phyloP scores from a whole-genome alignment of 2,113 vertebrate species.

The Xiphorhynchus elegans region DNA sequence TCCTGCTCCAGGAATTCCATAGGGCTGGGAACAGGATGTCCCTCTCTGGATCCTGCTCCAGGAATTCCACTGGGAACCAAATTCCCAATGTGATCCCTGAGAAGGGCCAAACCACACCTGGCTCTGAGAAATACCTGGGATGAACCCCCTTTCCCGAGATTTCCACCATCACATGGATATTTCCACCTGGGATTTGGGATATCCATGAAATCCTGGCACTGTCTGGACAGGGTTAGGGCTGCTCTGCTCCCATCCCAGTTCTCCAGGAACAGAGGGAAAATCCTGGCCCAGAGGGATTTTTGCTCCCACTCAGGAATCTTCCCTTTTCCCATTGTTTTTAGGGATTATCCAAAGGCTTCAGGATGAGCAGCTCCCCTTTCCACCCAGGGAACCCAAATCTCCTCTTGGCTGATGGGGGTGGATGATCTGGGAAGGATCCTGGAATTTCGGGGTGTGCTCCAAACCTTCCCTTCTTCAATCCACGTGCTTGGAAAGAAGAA shows the following conservation, averaged over 20 bases:
- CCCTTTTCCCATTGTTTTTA: neutral
- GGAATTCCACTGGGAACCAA: neutral
- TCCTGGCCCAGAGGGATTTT: neutral
- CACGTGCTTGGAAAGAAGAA: neutral
- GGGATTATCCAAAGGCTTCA: neutral
- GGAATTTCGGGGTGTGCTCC: neutral
- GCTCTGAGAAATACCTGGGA: neutral
- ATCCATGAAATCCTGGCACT: neutral
- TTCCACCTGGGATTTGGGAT: accelerated
- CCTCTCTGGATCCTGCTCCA: too few relatives aligned
- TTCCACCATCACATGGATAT: accelerated
- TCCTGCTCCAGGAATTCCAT: neutral
- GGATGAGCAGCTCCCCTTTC: neutral
- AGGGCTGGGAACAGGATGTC: neutral
- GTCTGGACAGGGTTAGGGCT: too few relatives aligned
- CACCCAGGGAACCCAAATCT: accelerated
- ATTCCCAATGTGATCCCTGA: neutral
- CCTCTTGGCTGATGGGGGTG: too few relatives aligned
- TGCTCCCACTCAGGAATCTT: neutral
- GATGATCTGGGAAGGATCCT: too few relatives aligned
- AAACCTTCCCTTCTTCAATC: neutral
- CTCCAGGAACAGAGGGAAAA: neutral
- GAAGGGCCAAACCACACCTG: neutral
- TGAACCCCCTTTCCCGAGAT: neutral
- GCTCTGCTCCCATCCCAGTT: neutral